Evolutionary conservation across 2,797 vertebrate species (phyloP).

Genomic region (Melanotaenia parkinsoni): DNA sequence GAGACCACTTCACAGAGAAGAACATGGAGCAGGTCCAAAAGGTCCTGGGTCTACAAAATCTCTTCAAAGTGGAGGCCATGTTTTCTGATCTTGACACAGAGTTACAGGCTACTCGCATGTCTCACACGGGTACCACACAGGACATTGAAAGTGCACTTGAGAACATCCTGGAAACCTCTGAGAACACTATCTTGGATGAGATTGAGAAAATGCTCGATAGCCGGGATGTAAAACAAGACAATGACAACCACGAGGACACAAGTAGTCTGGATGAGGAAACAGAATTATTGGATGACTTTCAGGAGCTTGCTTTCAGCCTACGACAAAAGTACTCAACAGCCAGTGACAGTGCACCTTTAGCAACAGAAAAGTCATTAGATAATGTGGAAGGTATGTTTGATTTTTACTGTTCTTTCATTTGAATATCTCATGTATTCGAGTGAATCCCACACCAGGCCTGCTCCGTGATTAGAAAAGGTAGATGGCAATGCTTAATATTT

Average conservation of each 20-base stretch:
- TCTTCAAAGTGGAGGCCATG: slow-evolving; percentile 87
- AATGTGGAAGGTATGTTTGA: slow-evolving; percentile 76
- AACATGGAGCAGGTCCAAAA: slow-evolving; percentile 79
- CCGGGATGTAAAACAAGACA: slow-evolving; percentile 55
- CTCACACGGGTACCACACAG: slow-evolving; percentile 60
- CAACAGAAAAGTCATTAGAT: slow-evolving; percentile 39
- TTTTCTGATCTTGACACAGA: slow-evolving; percentile 86
- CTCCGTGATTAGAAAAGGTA: neutral
- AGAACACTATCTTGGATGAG: slow-evolving; percentile 86
- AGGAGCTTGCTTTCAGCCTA: slow-evolving; percentile 92
- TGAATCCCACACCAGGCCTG: neutral
- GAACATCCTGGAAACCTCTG: slow-evolving; percentile 87
- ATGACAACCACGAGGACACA: slow-evolving; percentile 67
- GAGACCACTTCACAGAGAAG: slow-evolving; percentile 85
- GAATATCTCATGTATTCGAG: neutral
- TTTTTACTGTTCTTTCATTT: slow-evolving; percentile 7
- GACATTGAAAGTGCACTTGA: slow-evolving; percentile 87
- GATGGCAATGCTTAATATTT: neutral
- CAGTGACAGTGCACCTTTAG: slow-evolving; percentile 80
- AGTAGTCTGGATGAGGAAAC: slow-evolving; percentile 86
- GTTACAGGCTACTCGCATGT: slow-evolving; percentile 79
- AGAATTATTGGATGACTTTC: slow-evolving; percentile 88
- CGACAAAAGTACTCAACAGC: slow-evolving; percentile 85
- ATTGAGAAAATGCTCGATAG: slow-evolving; percentile 88
- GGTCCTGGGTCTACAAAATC: slow-evolving; percentile 83